Base-by-base conservation (phyloP, 1,140 invertebrate genomes). In the Lepeophtheirus salmonis region DNA sequence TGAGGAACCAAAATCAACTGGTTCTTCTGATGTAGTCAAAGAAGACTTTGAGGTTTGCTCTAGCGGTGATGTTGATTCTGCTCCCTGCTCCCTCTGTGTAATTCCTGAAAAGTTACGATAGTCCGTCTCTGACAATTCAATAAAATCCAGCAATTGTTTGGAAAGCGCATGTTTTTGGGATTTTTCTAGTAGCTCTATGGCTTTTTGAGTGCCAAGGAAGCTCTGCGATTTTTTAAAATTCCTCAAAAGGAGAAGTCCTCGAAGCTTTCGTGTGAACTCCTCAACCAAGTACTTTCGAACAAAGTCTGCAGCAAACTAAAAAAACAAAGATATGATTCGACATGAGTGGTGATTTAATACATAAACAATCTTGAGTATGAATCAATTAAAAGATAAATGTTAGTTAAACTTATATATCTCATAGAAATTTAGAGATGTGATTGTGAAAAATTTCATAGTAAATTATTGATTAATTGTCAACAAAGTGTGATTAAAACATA, bases 271-370 rank as follows among this genome's bases (percentile, higher is more conserved):
- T 2, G 26, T 17, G 13, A 57, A 2, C 6, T 41, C 25, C 3
- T 24, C 22, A 14, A 57, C n/a, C 16, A 57, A 21, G 20, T 57
- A 25, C 30, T 10, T 57, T 30, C 25, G 21, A 10, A 57, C 55
- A 57, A 23, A 57, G 25, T 26, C 55, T 2, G 26, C 55, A 3
- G 55, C 55, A 48, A 26, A 57, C 55, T 57, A 21, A 17, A 57
- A 57, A 52, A 6, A 52, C n/a, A 22, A 22, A 13, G 4, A 21
- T 52, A 52, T 10, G 21, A 6, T 18, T 6, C 20, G 3, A 14
- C 26, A 57, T 52, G 20, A n/a, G n/a, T n/a, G n/a, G n/a, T n/a
- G n/a, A n/a, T n/a, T n/a, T n/a, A n/a, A 48, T 48, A 48, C 30
- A 48, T 48, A 48, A 48, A 12, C 30, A 48, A 48, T 48, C 10